Conservation (phyloP, 1,140 invertebrate species). For the Orchestia grillus region DNA sequence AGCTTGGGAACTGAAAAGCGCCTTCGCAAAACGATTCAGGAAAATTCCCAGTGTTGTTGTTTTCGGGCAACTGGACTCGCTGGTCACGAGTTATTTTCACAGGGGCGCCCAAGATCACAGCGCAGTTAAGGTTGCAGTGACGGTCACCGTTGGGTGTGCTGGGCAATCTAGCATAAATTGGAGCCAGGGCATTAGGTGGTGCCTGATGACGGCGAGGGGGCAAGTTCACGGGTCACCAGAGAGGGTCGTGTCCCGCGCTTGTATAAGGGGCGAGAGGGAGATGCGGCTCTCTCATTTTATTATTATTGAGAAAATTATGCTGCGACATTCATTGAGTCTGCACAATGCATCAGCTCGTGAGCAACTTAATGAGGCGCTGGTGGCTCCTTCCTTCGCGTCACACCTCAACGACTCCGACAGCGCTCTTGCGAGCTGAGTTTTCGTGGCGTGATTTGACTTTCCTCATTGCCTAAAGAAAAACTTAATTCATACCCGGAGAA, state of each 20-base stretch:
- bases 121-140: background rate
- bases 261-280: conserved; percentile 52
- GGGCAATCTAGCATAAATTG: conserved; percentile 4
- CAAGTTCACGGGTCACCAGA: conserved; percentile 21
- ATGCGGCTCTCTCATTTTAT: conserved; percentile 44
- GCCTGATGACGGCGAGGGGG: background rate
- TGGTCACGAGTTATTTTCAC: background rate
- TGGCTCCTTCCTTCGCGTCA: background rate
- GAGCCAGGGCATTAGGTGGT: background rate
- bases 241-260: background rate
- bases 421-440: background rate
- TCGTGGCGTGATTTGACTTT: background rate
- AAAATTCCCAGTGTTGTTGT: background rate
- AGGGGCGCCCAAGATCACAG: background rate
- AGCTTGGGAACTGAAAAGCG: background rate
- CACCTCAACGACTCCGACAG: conserved; percentile 1
- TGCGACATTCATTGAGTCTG: conserved; percentile 23
- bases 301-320: conserved; percentile 54
- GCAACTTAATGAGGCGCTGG: conserved; percentile 45
- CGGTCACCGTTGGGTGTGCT: conserved; percentile 28
- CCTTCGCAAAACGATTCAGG: background rate
- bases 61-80: background rate
- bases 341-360: conserved; percentile 45
- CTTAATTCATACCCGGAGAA: background rate
- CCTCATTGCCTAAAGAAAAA: background rate